Percentiles rank a stretch among this genome's conserved stretches.
phyloP scores from a whole-genome alignment of 2,113 vertebrate species.

The Centropristis striata region DNA sequence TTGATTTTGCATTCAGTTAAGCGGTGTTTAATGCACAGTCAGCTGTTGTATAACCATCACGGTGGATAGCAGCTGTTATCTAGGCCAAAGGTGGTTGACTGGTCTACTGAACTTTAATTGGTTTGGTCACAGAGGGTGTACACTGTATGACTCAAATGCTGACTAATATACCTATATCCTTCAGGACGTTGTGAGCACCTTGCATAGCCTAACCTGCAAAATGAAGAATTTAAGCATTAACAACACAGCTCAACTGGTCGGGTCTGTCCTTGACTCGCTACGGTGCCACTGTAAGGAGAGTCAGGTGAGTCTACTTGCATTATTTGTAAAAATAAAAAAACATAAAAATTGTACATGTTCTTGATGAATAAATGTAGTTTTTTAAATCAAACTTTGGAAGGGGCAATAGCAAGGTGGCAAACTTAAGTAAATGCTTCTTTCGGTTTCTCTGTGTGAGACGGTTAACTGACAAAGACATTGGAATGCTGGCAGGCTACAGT shows the following conservation, averaged over 20 bases:
- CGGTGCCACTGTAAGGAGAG: conserved; percentile 11
- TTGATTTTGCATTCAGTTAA: no score
- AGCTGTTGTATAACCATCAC: background rate
- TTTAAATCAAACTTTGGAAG: background rate
- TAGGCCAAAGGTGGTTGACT: background rate
- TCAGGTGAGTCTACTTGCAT: conserved; percentile 31
- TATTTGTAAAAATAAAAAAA: background rate
- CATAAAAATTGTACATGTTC: background rate
- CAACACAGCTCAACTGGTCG: accelerated
- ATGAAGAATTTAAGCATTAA: conserved; percentile 15
- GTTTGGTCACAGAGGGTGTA: background rate
- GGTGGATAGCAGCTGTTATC: background rate
- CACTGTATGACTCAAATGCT: background rate
- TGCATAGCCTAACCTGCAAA: conserved; percentile 61
- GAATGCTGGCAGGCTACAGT: conserved; percentile 49
- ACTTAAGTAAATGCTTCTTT: background rate
- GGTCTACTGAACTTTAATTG: background rate
- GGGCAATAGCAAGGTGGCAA: background rate
- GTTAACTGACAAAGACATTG: background rate
- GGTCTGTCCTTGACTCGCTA: background rate
- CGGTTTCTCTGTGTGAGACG: background rate
- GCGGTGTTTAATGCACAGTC: background rate
- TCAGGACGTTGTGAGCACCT: conserved; percentile 42
- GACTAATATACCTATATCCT: conserved; percentile 3
- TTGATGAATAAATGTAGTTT: background rate